Conservation (phyloP, 2,888 invertebrate species). For the Apantesis nais region DNA sequence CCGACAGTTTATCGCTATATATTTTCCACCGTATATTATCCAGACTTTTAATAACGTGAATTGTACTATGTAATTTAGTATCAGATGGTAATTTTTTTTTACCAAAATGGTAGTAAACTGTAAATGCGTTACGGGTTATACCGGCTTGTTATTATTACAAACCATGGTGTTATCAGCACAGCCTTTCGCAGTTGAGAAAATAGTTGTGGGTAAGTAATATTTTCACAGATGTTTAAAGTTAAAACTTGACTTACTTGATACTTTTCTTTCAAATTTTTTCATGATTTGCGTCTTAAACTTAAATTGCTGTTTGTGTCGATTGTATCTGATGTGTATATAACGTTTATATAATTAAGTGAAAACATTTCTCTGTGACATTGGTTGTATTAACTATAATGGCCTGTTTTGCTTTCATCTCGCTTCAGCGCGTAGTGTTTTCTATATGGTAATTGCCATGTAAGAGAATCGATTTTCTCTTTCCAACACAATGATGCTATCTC, state of each 20-base stretch:
- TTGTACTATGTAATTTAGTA: slow-evolving; percentile 36
- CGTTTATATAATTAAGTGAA: not conserved
- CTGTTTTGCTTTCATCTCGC: slow-evolving; percentile 61
- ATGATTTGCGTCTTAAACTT: not conserved
- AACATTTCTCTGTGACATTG: slow-evolving; percentile 17
- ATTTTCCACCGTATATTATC: slow-evolving; percentile 49
- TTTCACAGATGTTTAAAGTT: not conserved
- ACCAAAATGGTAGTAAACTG: slow-evolving; percentile 56
- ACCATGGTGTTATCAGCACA: slow-evolving; percentile 68
- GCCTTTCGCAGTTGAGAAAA: slow-evolving; percentile 77
- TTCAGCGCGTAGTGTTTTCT: slow-evolving; percentile 55
- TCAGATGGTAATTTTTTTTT: slow-evolving; percentile 13
- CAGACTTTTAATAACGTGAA: slow-evolving; percentile 36
- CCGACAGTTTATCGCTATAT: slow-evolving; percentile 60
- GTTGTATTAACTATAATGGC: slow-evolving; percentile 26
- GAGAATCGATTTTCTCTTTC: slow-evolving; percentile 65
- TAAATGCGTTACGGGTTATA: slow-evolving; percentile 46
- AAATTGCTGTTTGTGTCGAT: not conserved
- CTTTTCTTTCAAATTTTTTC: rapidly evolving
- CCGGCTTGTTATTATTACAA: slow-evolving; percentile 69
- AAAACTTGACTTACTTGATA: not conserved
- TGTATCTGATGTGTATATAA: not conserved
- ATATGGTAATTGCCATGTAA: slow-evolving; percentile 39
- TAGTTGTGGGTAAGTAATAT: slow-evolving; percentile 77
- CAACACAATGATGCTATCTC: slow-evolving; percentile 51